Base-by-base conservation (phyloP, 2,113 vertebrate genomes). In the Phodopus roborovskii region DNA sequence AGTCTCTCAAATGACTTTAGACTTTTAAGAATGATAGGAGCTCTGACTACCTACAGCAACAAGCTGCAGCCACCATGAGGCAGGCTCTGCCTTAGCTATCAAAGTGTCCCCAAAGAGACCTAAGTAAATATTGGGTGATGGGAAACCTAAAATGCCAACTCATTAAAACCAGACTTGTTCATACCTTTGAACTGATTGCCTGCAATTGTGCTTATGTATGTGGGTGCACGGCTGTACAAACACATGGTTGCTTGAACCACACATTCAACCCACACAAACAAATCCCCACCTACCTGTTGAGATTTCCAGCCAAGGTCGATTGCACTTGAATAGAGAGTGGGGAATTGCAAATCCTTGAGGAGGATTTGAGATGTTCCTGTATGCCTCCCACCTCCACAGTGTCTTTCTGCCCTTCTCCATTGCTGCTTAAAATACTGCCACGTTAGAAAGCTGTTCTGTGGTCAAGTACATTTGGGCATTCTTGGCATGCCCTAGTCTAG, bases 101-200 rank as follows among this genome's bases (percentile, higher is more conserved):
- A 17, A n/a, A 17, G 36, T 88, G 70, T 73, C 88, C 84, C 91
- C 85, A 50, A n/a, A 84, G 92, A 94, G 26, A 88, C 75, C 56
- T 36, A 22, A 81, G 39, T 42, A 95, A 96, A 92, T 88, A 90
- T 77, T 50, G 96, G 87, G 19, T 20, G 45, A 71, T 78, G 6
- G 66, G 74, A 91, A 58, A 79, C n/a, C 30, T 92, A 28, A 82
- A 75, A 48, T 39, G 12, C 48, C 39, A 70, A 85, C 77, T 24
- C 33, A 70, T 91, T 56, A 81, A 94, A 97, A 78, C 90, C 95
- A 92, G 2, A 89, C 84, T 24, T 26, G 50, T 48, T 74, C 74
- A 45, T 93, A 70, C 79, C 87, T 84, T 66, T 22, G 74, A 77
- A 39, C 53, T 93, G 58, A 84, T 20, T 45, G 68, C 70, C 50